Conservation (phyloP, 2,797 vertebrate genomes). For the Poeciliopsis paucimaculata region DNA sequence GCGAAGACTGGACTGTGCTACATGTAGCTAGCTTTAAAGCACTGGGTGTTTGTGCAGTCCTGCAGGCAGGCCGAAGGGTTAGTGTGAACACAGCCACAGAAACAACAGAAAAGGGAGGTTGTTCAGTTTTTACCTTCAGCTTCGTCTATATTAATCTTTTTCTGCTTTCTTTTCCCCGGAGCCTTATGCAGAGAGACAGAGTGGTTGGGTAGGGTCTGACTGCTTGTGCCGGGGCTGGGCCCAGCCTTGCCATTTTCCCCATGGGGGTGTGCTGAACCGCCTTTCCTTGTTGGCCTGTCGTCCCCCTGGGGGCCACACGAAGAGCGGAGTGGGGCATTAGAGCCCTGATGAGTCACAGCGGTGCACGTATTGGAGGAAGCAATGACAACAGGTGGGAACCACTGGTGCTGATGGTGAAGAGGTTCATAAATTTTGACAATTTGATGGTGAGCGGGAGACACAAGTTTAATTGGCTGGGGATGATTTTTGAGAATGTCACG, state of each 20-base stretch:
- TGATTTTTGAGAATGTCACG: slow-evolving; percentile 1
- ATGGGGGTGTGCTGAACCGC: slow-evolving; percentile 91
- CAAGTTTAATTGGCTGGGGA: slow-evolving; percentile 1
- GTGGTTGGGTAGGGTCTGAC: slow-evolving; percentile 73
- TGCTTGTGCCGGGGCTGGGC: slow-evolving; percentile 83
- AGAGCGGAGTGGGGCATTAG: slow-evolving; percentile 81
- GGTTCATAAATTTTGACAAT: slow-evolving; percentile 15
- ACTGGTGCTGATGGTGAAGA: slow-evolving; percentile 40
- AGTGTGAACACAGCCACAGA: slow-evolving; percentile 69
- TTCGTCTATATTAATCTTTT: slow-evolving; percentile 99
- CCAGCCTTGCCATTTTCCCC: slow-evolving; percentile 88
- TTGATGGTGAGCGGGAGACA: slow-evolving; percentile 15
- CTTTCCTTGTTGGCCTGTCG: slow-evolving; percentile 91
- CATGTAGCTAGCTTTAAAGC: slow-evolving; percentile 69
- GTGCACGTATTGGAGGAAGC: slow-evolving; percentile 48
- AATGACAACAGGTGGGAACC: slow-evolving; percentile 46
- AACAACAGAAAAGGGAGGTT: slow-evolving; percentile 56
- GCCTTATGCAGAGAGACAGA: slow-evolving; percentile 80
- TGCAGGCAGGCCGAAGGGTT: slow-evolving; percentile 63
- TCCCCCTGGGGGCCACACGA: slow-evolving; percentile 96
- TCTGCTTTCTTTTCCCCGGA: slow-evolving; percentile 95
- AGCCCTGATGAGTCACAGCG: slow-evolving; percentile 54
- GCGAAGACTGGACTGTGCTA: slow-evolving; percentile 61
- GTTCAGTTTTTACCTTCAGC: slow-evolving; percentile 92
- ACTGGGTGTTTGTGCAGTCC: slow-evolving; percentile 54